phyloP scores from a whole-genome alignment of 2,113 vertebrate species.

The Aegypius monachus region DNA sequence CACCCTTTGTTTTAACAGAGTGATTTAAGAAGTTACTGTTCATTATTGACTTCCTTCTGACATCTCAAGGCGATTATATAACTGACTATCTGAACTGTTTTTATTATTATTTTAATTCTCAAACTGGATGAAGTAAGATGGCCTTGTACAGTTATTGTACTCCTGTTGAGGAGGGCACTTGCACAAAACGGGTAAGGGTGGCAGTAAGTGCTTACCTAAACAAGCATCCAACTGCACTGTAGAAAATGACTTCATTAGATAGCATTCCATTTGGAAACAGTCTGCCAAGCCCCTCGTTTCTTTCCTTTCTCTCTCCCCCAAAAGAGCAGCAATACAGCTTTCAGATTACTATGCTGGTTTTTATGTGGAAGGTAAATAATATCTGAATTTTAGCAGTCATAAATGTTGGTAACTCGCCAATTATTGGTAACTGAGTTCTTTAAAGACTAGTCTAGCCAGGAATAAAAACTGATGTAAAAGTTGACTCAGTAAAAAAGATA shows the following conservation, averaged over 20 bases:
- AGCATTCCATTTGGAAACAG: neutral
- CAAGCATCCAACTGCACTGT: neutral
- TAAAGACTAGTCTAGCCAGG: neutral
- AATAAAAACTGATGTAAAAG: neutral
- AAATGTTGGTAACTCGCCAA: neutral
- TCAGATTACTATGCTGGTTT: neutral
- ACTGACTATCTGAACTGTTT: neutral
- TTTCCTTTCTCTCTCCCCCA: neutral
- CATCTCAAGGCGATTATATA: neutral
- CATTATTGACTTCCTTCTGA: neutral
- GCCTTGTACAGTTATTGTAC: neutral
- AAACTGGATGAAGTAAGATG: neutral
- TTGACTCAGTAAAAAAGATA: neutral
- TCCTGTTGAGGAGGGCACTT: neutral
- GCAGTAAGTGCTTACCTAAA: neutral
- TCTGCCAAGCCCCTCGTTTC: neutral
- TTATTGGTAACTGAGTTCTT: neutral
- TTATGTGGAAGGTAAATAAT: neutral
- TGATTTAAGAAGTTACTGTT: neutral
- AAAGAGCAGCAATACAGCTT: neutral
- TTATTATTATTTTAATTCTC: neutral
- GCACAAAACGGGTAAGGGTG: neutral
- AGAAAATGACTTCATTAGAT: neutral
- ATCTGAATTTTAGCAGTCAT: neutral
- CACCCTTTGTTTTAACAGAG: neutral